Conservation (phyloP, 2,888 invertebrate species). For the Formica aserva region DNA sequence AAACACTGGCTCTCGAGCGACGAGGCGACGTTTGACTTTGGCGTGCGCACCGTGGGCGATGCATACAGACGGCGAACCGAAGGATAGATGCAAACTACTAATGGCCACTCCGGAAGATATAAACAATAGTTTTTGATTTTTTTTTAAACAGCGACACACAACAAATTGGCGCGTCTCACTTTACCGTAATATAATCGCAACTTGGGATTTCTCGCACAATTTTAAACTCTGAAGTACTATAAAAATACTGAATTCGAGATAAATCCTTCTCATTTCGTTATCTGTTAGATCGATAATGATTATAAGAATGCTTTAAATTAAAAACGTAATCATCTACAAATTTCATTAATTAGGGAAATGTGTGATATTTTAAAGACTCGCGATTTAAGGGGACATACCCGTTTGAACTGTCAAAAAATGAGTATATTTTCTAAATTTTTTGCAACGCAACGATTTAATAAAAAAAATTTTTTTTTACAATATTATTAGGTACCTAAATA, state of each 20-base stretch:
- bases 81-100: slow-evolving; percentile 4
- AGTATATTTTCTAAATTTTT: too few relatives aligned
- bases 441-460: too few relatives aligned
- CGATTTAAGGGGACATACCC: background rate
- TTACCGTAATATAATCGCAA: background rate
- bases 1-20: slow-evolving; percentile 66
- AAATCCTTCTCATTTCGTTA: background rate
- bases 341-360: background rate
- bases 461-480: too few relatives aligned
- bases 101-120: slow-evolving; percentile 26
- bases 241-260: slow-evolving; percentile 5
- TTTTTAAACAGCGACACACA: background rate
- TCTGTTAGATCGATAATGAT: background rate
- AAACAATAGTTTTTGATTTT: slow-evolving; percentile 17
- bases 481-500: too few relatives aligned
- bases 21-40: slow-evolving; percentile 60
- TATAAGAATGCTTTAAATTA: background rate
- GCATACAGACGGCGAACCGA: slow-evolving; percentile 22
- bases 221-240: background rate
- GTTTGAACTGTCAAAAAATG: too few relatives aligned
- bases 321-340: background rate
- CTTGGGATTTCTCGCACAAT: background rate
- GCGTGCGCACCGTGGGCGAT: slow-evolving; percentile 20
- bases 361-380: background rate
- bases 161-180: background rate